Percentiles rank a stretch among this genome's conserved stretches.
Conservation (phyloP, 2,888 invertebrate species). For the Eristalis pertinax region DNA sequence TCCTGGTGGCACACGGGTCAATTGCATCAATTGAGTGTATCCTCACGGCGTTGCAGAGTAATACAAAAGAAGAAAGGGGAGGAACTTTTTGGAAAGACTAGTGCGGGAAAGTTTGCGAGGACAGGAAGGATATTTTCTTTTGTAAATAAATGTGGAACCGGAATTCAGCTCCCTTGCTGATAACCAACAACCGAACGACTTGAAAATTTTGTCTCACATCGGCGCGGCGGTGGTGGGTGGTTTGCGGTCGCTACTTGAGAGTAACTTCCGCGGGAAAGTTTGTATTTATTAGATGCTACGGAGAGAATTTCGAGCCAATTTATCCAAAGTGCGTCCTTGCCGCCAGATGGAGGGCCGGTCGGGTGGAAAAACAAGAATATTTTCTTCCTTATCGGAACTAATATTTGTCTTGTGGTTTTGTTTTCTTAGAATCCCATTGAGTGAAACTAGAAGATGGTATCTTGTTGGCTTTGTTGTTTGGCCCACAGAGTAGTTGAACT, state of each 20-base stretch:
- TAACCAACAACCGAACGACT: neutral
- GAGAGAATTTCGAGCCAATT: neutral
- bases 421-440: neutral
- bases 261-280: neutral
- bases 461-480: neutral
- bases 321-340: neutral
- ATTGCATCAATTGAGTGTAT: conserved; percentile 52
- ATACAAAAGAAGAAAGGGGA: neutral
- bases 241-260: neutral
- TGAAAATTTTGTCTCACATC: neutral
- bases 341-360: neutral
- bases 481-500: neutral
- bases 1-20: conserved; percentile 39
- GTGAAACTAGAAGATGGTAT: neutral
- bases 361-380: neutral
- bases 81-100: neutral
- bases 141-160: neutral
- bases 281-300: neutral
- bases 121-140: neutral
- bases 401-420: neutral
- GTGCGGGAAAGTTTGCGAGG: neutral
- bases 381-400: neutral
- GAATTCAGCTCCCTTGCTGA: neutral
- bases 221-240: neutral
- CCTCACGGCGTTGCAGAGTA: neutral